Evolutionary conservation across 2,888 invertebrate species (phyloP), one percentile per base, ranked within the genome.

Genomic region (Pyrrhosoma nymphula): DNA sequence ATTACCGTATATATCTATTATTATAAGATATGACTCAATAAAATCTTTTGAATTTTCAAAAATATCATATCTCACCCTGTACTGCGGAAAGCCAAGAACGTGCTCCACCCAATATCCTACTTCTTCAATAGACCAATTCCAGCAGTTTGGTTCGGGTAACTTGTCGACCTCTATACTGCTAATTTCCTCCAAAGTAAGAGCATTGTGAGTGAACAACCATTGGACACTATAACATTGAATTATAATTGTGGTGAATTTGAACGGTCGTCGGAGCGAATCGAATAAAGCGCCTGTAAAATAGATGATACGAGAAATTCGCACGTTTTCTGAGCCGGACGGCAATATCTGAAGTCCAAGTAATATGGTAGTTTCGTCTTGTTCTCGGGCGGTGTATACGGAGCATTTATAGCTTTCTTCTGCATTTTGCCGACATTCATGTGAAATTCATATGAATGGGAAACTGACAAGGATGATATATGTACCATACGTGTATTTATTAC

Each of bases 101-200:
- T 91, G 20, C 20, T 63, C 91, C 3, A 91, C 63, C 91, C 91
- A 91, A 23, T 91, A 63, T 63, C 91, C 91, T 63, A 91, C 91
- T 12, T 91, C 91, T 63, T 91, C 91, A 26, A 63, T 35, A 14
- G 91, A 63, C 91, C 91, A 91, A 26, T 35, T 69, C 91, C 91
- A 91, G 26, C 63, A 91, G 23, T 56, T 39, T 63, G 39, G 60
- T 10, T 6, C 35, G 30, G 91, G 63, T 39, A 91, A 20, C 8
- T 56, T 63, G 63, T 91, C 63, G 35, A 91, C 63, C 26, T 39
- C 23, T 60, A 0, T 39, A 3, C 39, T 18, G 35, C 63, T 39
- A 12, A 91, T 3, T 14, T 23, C 56, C 39, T 91, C 63, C 56
- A 91, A 91, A 39, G 63, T 39, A 39, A 69, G 39, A 6, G 63